Conservation (phyloP, 2,113 vertebrate genomes). For the Ptyas mucosa region DNA sequence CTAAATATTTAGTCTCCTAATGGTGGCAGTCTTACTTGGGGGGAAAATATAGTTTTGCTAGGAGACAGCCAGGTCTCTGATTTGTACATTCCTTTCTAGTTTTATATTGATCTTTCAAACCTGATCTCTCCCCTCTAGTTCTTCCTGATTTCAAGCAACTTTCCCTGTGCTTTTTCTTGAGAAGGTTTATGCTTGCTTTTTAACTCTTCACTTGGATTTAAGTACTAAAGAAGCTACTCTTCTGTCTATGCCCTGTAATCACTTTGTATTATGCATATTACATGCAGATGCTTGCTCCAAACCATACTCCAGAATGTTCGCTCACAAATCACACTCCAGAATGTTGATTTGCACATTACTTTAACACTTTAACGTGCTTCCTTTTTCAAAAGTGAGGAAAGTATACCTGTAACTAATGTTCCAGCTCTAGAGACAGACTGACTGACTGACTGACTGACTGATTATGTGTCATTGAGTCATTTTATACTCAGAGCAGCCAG, state of each 20-base stretch:
- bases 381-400: neutral
- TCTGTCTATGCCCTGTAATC: neutral
- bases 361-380: neutral
- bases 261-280: neutral
- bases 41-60: neutral
- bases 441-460: neutral
- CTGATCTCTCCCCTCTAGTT: neutral
- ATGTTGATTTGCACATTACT: neutral
- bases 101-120: neutral
- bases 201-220: neutral
- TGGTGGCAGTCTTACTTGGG: neutral
- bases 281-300: neutral
- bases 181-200: neutral
- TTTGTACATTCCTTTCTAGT: neutral
- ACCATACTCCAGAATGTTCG: neutral
- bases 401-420: neutral
- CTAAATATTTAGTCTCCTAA: neutral
- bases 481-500: neutral
- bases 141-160: constrained; percentile 1
- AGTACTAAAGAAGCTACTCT: neutral
- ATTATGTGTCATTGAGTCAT: neutral
- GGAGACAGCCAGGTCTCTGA: neutral
- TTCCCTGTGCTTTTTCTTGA: neutral
- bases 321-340: neutral
- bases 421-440: neutral